Evolutionary conservation across 2,113 vertebrate species (phyloP), one percentile per base, ranked within the genome.

Genomic region (Heloderma charlesbogerti): DNA sequence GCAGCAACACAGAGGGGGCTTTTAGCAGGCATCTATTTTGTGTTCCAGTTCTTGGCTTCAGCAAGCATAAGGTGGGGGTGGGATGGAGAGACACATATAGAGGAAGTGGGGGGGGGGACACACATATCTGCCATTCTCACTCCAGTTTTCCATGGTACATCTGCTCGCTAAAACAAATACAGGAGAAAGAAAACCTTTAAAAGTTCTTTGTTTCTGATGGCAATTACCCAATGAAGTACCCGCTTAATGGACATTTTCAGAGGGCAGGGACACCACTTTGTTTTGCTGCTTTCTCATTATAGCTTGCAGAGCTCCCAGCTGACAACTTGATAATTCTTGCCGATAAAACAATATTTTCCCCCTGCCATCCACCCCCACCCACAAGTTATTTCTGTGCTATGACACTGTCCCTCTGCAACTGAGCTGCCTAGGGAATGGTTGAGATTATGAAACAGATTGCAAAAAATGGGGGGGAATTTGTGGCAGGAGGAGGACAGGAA

Each of bases 261-360:
- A 93, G 94, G 94, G 88, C 94, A 93, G 0, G 5, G 94, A 67
- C 92, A 89, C 71, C 84, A n/a, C 94, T 95, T 95, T 80, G 54
- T 89, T 93, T 88, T 67, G 54, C 82, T 67, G 89, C 71, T 77
- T 95, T 95, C 93, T 97, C 93, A 69, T 93, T 90, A 89, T 0
- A 18, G 34, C 72, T 87, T 74, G 60, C 5, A 66, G 88, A 9
- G 84, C 93, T 92, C 90, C 88, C 80, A 48, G 88, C 91, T 96
- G 96, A 96, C 94, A 96, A 84, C 51, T 87, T 72, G 94, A 72
- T 94, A 81, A 93, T 94, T 94, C 93, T 88, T 88, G 20, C 90
- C 48, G 71, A 94, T 94, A 92, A 95, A 96, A 94, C 91, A 66
- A 51, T 95, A 86, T 87, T 86, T 75, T 84, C 78, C 48, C 77